Base-by-base conservation (phyloP, 2,888 invertebrate species). In the Ophraella communa region DNA sequence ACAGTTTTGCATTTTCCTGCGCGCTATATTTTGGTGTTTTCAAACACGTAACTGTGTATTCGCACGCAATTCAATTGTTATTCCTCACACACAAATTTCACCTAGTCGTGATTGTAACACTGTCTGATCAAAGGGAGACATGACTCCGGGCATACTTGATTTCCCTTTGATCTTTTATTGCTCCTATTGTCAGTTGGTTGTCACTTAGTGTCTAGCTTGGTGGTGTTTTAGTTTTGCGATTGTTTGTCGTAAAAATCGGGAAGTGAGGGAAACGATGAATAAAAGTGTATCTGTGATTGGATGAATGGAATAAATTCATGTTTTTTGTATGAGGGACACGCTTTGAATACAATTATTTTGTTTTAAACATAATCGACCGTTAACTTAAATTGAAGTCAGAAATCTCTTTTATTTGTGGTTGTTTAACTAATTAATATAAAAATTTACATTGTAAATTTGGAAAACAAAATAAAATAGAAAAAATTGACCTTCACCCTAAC, bases 101-200 rank as follows among this genome's bases (percentile, higher is more conserved):
- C 70, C 70, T 72, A 69, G 71, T 69, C 69, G 76, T 78, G 79
- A 79, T 79, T 78, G 78, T 78, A 74, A 76, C 77, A 72, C 71
- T 67, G 67, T 69, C 69, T 74, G 79, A 80, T 80, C 80, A 79
- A 80, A 80, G 78, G 77, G 72, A 68, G 71, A 65, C 67, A 62
- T 62, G 67, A 70, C 76, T 74, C 70, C 65, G 62, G 74, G 74
- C 73, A 66, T 65, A 70, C 73, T 73, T 73, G 74, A 73, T 74
- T 76, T 75, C 71, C 68, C 75, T 76, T 76, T 75, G 74, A 74
- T 73, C 73, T 74, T 72, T 67, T 68, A 67, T 45, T 56, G 49
- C 27, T 24, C 24, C 49, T 70, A 67, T 70, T 72, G 72, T 73
- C 69, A 71, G 62, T 69, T 72, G 56, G 62, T 69, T 72, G 56